A percentile compares a stretch with the other conserved stretches of the same genome.
These are phyloP conservation scores for Plemyria rubiginata DNA, from an alignment of 2,888 invertebrate genomes.

Conservation along the genomic window DNA sequence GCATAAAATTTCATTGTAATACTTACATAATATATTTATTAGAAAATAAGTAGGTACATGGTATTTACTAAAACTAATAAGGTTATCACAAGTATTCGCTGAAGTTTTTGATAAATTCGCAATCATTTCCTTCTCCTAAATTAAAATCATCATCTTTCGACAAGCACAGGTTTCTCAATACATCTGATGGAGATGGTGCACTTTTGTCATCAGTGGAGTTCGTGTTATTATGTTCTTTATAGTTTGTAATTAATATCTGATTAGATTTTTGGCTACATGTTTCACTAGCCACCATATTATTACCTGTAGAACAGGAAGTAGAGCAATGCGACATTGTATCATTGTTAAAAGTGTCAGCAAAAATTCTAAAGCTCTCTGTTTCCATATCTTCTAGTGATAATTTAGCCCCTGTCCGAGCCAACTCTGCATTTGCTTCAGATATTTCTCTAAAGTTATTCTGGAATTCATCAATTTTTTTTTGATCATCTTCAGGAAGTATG, in stretches of 20 bases:
- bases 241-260: conserved; percentile 70
- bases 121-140: conserved; percentile 44
- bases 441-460: conserved; percentile 55
- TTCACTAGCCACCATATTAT: conserved; percentile 12
- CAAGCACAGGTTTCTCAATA: conserved; percentile 86
- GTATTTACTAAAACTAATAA: background rate
- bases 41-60: background rate
- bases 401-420: conserved; percentile 75
- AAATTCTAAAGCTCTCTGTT: conserved; percentile 72
- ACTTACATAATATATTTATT: background rate
- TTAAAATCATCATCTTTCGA: conserved; percentile 74
- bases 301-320: background rate
- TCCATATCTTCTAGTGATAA: conserved; percentile 79
- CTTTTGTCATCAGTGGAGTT: conserved; percentile 74
- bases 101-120: conserved; percentile 53
- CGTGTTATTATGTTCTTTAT: conserved; percentile 64
- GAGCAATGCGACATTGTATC: conserved; percentile 37
- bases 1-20: no score
- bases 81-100: conserved; percentile 52
- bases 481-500: conserved; percentile 40
- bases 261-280: conserved; percentile 41
- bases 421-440: conserved; percentile 73
- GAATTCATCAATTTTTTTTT: conserved; percentile 19
- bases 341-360: conserved; percentile 58
- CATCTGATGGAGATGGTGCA: conserved; percentile 87